These are phyloP conservation scores for Agonopterix alstromeriana DNA, from an alignment of 2,888 invertebrate species.

Conservation along the genomic window DNA sequence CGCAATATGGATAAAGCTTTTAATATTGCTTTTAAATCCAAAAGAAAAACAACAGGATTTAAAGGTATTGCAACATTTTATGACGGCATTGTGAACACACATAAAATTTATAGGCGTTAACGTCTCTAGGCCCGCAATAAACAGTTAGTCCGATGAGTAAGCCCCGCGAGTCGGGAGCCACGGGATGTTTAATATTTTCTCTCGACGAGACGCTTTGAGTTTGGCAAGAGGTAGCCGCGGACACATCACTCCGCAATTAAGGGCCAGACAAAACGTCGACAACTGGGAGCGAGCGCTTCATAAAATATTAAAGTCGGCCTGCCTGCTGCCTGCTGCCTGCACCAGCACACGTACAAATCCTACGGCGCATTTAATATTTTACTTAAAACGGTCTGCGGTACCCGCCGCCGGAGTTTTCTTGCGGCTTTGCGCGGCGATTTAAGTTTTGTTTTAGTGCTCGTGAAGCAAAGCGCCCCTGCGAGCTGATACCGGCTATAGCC, in stretches of 20 bases:
- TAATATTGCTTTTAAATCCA: slow-evolving; percentile 35
- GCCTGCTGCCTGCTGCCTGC: slow-evolving; percentile 18
- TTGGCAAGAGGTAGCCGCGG: slow-evolving; percentile 22
- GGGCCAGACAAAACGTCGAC: slow-evolving; percentile 57
- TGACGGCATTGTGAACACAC: slow-evolving; percentile 57
- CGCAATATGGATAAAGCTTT: slow-evolving; percentile 7
- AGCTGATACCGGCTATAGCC: slow-evolving; percentile 33
- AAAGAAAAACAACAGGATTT: slow-evolving; percentile 56
- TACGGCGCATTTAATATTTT: slow-evolving; percentile 67
- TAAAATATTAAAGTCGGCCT: slow-evolving; percentile 60
- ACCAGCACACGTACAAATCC: slow-evolving; percentile 51
- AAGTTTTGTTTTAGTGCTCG: slow-evolving; percentile 56
- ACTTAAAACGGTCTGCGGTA: slow-evolving; percentile 66
- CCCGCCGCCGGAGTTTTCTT: slow-evolving; percentile 54
- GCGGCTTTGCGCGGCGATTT: slow-evolving; percentile 45
- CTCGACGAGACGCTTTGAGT: slow-evolving; percentile 14
- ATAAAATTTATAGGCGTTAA: slow-evolving; percentile 69
- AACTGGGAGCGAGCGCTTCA: slow-evolving; percentile 41
- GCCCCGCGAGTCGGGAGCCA: slow-evolving; percentile 18
- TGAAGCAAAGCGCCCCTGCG: slow-evolving; percentile 28
- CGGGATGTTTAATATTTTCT: slow-evolving; percentile 56
- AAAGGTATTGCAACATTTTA: slow-evolving; percentile 67
- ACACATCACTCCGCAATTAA: slow-evolving; percentile 59
- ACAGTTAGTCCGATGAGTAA: slow-evolving; percentile 50
- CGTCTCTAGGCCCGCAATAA: slow-evolving; percentile 61